These are phyloP conservation scores for Tenthredo notha DNA, from an alignment of 2,888 invertebrate species.

Conservation along the genomic window DNA sequence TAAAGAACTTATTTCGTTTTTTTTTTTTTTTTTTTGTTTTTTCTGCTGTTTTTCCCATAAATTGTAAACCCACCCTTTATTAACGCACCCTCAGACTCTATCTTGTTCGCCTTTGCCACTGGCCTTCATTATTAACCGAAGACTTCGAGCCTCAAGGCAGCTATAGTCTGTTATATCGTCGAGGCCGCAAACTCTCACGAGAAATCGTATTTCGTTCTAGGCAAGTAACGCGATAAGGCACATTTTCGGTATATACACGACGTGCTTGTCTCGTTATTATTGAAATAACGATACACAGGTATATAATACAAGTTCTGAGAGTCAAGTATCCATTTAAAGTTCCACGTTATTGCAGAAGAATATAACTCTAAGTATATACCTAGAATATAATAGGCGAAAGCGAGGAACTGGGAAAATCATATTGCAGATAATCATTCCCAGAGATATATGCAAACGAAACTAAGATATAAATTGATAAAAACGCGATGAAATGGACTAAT, in stretches of 20 bases:
- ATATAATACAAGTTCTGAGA: not conserved
- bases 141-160: not conserved
- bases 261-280: slow-evolving; percentile 44
- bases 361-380: not conserved
- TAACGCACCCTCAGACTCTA: slow-evolving; percentile 2
- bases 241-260: slow-evolving; percentile 29
- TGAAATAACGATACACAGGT: slow-evolving; percentile 40
- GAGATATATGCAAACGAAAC: no score
- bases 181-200: not conserved
- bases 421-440: no score
- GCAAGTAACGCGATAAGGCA: slow-evolving; percentile 40
- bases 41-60: not conserved
- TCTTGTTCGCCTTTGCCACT: slow-evolving; percentile 11
- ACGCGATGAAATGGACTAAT: no score
- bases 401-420: not conserved
- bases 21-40: not conserved
- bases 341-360: not conserved
- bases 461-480: no score
- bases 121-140: slow-evolving; percentile 39
- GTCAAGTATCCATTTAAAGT: slow-evolving; percentile 36
- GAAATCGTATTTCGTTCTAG: not conserved
- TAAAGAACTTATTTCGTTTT: not conserved
- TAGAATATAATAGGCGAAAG: no score
- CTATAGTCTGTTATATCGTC: not conserved
- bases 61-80: not conserved